Base-by-base conservation (phyloP, 1,140 invertebrate species). In the Orius insidiosus region DNA sequence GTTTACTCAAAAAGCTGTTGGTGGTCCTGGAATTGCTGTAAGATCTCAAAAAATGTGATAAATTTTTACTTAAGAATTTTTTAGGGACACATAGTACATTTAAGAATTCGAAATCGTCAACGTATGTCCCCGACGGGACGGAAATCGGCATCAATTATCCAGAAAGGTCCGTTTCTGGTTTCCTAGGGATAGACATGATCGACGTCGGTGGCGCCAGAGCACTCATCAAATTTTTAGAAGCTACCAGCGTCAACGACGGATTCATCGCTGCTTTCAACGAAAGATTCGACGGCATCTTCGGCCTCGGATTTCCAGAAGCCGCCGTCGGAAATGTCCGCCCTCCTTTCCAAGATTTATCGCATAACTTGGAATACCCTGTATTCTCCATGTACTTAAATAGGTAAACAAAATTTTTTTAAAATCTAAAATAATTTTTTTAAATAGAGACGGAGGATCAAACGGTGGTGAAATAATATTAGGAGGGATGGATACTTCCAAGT, bases 1-100 rank as follows among this genome's bases (percentile, higher is more conserved):
- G 79, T 98, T 48, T 94, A 94, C 6, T 96, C 92, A 0, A 93
- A 94, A 63, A 79, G 92, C 59, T 96, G 92, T 58, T 76, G 86
- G 55, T 69, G 77, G 51, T 84, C 83, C 16, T 94, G 96, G 56
- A 93, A 93, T 36, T 98, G 93, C 63, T 67, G 89, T 84, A 70
- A 80, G 85, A 75, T 61, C n/a, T n/a, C n/a, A n/a, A n/a, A n/a
- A n/a, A 45, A 35, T 18, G 47, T 39, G n/a, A 37, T 30, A 14
- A 10, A 13, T 4, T 41, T 41, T 18, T 24, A 4, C 7, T 24
- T 24, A 7, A 24, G 3, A 7, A 4, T 7, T 24, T 24, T 24
- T 24, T 24, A 24, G 24, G 24, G 24, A 24, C 24, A 24, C 24
- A 24, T 24, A 24, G 7, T 3, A 24, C 24, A 24, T 24, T 24